Evolutionary conservation across 2,797 vertebrate species (phyloP).

Genomic region (Pogoniulus pusillus): DNA sequence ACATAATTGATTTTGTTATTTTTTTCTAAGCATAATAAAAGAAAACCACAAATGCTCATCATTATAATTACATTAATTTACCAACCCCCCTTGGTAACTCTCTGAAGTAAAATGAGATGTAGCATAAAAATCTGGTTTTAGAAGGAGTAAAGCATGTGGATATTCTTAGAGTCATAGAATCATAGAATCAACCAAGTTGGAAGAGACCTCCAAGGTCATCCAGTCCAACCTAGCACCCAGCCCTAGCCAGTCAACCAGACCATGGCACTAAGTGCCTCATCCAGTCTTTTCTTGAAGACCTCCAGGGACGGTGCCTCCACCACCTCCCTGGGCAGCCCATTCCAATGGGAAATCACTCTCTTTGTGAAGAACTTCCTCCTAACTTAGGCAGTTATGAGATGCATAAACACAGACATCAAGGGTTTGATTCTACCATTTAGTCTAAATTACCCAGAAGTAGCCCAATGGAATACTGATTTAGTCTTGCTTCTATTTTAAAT

Average conservation of each 20-base stretch:
- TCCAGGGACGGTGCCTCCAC: no score
- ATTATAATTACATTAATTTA: neutral
- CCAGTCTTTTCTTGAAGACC: no score
- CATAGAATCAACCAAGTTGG: no score
- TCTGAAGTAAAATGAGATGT: neutral
- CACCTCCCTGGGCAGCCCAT: no score
- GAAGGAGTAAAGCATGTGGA: neutral
- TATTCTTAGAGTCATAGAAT: no score
- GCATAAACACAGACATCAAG: neutral
- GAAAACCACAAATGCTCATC: neutral
- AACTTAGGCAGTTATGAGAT: neutral
- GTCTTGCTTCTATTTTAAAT: neutral
- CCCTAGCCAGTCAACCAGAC: no score
- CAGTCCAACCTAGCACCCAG: no score
- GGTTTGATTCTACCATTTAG: neutral
- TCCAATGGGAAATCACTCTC: no score
- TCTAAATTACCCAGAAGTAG: neutral
- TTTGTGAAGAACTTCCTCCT: no score
- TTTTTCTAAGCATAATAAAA: constrained; percentile 16
- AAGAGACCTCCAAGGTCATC: no score
- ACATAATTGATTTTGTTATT: neutral
- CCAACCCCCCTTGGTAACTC: neutral
- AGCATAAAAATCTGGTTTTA: neutral
- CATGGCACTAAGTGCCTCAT: no score
- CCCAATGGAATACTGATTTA: neutral